Base-by-base conservation (phyloP, 2,113 vertebrate genomes). In the Panurus biarmicus region DNA sequence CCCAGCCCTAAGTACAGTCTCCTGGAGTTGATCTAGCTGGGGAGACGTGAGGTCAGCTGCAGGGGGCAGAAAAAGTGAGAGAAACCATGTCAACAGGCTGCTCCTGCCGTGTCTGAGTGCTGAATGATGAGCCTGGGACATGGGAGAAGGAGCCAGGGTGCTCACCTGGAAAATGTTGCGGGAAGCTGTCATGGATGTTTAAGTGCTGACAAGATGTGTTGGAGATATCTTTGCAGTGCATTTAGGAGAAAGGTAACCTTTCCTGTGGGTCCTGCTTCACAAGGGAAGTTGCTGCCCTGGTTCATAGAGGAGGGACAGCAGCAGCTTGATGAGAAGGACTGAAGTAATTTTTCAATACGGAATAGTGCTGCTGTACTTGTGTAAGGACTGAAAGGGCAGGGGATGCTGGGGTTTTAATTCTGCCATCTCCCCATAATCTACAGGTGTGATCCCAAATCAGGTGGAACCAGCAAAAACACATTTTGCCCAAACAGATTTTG, bases 101-200 rank as follows among this genome's bases (percentile, higher is more conserved):
- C 87, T 96, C 71, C 66, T 5, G 24, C 75, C 23, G n/a, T 81
- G 91, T 89, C 88, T 89, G 94, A 96, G 76, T 82, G 51, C 69
- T 94, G 91, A 90, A 95, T 83, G 93, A 96, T 89, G 70, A 97
- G 80, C 20, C 36, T 82, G 73, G 73, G 74, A 90, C 95, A 96
- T 2, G 20, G 93, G 38, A 47, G 44, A 89, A 69, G 78, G 73
- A 90, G 80, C 26, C 57, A 33, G 93, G 69, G 73, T 96, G 94
- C 96, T 98, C 97, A 97, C 97, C 97, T 98, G 97, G 97, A 97
- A 98, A 96, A 96, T 95, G 94, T 95, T 97, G 90, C 3, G 4
- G 78, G 92, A 91, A 94, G 93, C 86, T 97, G 96, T 94, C 95
- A 56, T 6, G 36, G 96, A 79, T 90, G 85, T 90, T 90, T 91